A percentile compares a stretch with the other conserved stretches of the same genome.
phyloP scores from a whole-genome alignment of 2,113 vertebrate species.

The Onychorhynchus coronatus region DNA sequence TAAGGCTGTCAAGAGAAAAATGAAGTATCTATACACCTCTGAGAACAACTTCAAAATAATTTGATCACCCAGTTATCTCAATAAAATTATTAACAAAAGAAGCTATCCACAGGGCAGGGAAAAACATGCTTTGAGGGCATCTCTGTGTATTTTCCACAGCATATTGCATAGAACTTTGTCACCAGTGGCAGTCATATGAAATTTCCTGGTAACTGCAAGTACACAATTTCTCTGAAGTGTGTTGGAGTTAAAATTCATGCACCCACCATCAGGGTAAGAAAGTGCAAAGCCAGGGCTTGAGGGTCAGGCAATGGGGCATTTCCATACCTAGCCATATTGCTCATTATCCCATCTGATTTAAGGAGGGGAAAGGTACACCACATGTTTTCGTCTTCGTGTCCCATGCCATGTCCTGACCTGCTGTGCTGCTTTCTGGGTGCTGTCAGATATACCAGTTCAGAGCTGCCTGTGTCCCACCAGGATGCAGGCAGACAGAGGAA shows the following conservation, averaged over 20 bases:
- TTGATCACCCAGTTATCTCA: not conserved
- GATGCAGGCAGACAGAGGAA: not conserved
- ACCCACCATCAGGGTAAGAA: no score
- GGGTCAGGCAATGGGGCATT: not conserved
- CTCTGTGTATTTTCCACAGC: not conserved
- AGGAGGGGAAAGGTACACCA: not conserved
- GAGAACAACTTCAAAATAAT: conserved; percentile 40
- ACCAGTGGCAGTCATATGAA: not conserved
- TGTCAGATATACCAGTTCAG: not conserved
- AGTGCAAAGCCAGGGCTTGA: not conserved
- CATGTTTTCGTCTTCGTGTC: not conserved
- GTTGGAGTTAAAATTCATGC: not conserved
- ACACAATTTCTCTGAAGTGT: not conserved
- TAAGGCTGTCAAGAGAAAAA: conserved; percentile 43
- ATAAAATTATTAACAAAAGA: not conserved
- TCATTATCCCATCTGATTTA: not conserved
- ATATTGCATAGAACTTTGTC: not conserved
- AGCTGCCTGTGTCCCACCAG: not conserved
- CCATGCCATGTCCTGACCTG: not conserved
- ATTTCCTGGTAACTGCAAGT: not conserved
- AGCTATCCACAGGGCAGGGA: not conserved
- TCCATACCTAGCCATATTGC: not conserved
- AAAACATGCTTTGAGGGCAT: not conserved
- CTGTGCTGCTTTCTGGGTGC: not conserved
- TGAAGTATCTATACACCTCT: not conserved